Percentiles rank a stretch among this genome's conserved stretches.
phyloP scores from a whole-genome alignment of 2,113 vertebrate species.

The Procapra przewalskii region DNA sequence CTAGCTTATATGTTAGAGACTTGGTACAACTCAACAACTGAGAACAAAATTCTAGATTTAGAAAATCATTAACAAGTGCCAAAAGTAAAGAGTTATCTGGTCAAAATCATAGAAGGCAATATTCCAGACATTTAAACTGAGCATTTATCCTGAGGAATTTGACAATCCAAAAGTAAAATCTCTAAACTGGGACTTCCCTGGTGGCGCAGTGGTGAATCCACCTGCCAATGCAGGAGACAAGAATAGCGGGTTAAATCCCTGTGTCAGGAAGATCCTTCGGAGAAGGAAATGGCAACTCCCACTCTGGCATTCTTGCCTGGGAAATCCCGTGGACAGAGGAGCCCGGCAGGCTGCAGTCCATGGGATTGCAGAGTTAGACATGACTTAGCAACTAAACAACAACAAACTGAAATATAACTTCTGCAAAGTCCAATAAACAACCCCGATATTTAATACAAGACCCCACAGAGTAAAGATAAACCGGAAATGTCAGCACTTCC shows the following conservation, averaged over 20 bases:
- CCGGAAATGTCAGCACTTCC: neutral
- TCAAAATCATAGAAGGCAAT: neutral
- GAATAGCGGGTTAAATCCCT: neutral
- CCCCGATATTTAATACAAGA: neutral
- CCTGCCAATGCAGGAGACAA: neutral
- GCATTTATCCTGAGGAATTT: neutral
- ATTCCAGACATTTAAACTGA: neutral
- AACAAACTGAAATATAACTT: neutral
- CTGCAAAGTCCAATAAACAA: neutral
- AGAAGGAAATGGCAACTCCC: neutral
- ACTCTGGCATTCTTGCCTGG: neutral
- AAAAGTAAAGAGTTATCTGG: neutral
- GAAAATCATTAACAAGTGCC: neutral
- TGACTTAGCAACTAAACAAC: neutral
- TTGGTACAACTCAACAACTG: neutral
- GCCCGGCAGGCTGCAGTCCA: neutral
- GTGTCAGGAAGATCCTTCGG: neutral
- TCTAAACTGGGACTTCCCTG: neutral
- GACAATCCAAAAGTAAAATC: neutral
- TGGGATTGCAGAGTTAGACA: neutral
- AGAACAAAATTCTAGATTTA: neutral
- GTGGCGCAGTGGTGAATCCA: neutral
- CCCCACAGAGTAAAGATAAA: neutral
- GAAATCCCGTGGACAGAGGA: neutral
- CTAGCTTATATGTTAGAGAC: neutral